Base-by-base conservation (phyloP, 1,140 invertebrate genomes). In the Dermatophagoides farinae region DNA sequence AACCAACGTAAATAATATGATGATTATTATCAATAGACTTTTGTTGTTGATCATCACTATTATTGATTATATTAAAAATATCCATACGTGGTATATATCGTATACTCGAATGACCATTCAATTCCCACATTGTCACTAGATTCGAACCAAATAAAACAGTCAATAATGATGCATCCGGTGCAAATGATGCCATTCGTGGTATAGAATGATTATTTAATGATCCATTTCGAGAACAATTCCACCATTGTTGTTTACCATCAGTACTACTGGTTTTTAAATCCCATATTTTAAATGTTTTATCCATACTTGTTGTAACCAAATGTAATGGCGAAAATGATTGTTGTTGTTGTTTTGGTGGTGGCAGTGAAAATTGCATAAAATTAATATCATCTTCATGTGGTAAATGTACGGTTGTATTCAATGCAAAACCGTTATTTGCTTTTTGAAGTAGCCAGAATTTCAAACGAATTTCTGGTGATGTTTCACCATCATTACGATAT, bases 251-350 rank as follows among this genome's bases (percentile, higher is more conserved):
- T 47, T 47, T 11, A 60, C 47, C 52, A 25, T 67, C 67, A 25
- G 66, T 75, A 50, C 67, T 70, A 22, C 66, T 64, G 55, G 79
- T 75, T 4, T 72, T 67, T 0, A 84, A 64, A 60, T 73, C 71
- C 85, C 85, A 88, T 11, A 84, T 71, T 71, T 85, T 85, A 63
- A 86, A 83, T 64, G 78, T 77, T 23, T 77, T 74, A 71, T 88
- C 85, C 52, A 71, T 70, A 31, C 83, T 80, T 41, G 78, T 76
- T 4, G 80, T 82, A 5, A 83, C 77, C 50, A 61, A 44, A 44
- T 55, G 53, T 31, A 55, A 44, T 39, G 53, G 14, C 52, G 76
- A n/a, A n/a, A n/a, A 78, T 58, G 78, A 71, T 18, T 64, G 40
- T 11, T 44, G 69, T 70, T 66, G 71, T 73, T 69, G 22, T 47